These are phyloP conservation scores for Cossypha niveicapilla DNA, from an alignment of 2,797 vertebrate genomes.

Conservation along the genomic window DNA sequence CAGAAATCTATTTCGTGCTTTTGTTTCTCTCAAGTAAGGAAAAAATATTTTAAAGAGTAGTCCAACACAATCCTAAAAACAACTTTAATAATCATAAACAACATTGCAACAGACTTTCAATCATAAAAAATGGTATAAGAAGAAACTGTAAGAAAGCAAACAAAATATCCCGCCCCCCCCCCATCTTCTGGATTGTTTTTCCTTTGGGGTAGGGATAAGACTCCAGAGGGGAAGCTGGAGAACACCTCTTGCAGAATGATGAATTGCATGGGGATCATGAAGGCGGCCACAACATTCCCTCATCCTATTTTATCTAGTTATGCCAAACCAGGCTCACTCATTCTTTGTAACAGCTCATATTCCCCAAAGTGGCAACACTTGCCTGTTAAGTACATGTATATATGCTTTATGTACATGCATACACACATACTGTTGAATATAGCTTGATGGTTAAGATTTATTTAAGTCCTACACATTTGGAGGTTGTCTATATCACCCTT, in stretches of 20 bases:
- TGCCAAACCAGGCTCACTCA: neutral
- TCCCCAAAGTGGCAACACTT: neutral
- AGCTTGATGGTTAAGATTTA: neutral
- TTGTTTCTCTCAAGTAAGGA: neutral
- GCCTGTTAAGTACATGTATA: neutral
- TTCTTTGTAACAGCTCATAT: neutral
- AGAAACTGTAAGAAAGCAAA: neutral
- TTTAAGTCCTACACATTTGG: neutral
- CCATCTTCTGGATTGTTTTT: neutral
- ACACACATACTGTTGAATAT: neutral
- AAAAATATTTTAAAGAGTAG: neutral
- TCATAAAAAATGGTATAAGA: neutral
- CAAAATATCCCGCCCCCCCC: rapidly evolving
- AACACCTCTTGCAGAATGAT: neutral
- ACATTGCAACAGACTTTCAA: neutral
- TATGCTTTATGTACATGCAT: neutral
- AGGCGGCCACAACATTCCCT: neutral
- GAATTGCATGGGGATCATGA: neutral
- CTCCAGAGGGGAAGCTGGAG: neutral
- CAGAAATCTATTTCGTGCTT: neutral
- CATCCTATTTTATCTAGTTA: neutral
- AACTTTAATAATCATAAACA: neutral
- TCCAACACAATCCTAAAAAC: neutral
- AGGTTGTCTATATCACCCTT: neutral
- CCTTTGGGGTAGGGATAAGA: neutral